Evolutionary conservation across 2,888 invertebrate genomes (phyloP).

Genomic region (Pollenia labialis): DNA sequence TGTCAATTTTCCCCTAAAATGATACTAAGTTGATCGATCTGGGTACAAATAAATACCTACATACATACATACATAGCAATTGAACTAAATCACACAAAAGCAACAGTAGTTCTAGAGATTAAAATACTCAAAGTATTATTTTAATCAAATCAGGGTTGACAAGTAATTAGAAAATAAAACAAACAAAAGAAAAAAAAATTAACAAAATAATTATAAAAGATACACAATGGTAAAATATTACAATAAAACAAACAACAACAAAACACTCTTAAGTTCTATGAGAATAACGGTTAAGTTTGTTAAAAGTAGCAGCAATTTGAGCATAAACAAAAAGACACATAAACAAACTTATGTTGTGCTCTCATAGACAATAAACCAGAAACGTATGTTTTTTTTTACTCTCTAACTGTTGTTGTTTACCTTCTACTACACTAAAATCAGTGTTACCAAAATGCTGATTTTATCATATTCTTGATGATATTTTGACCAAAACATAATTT

Average conservation of each 20-base stretch:
- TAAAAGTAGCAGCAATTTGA: slow-evolving; percentile 49
- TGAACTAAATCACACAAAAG: slow-evolving; percentile 11
- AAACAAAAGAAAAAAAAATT: not conserved
- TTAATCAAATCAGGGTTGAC: slow-evolving; percentile 50
- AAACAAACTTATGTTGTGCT: not conserved
- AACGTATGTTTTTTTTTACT: slow-evolving; percentile 50
- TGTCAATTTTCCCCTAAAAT: too few species aligned
- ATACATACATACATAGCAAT: not conserved
- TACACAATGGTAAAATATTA: not conserved
- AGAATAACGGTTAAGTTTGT: slow-evolving; percentile 17
- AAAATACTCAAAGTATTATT: slow-evolving; percentile 1
- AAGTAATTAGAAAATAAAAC: slow-evolving; percentile 39
- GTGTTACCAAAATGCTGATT: not conserved
- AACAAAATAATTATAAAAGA: not conserved
- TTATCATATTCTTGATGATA: too few species aligned
- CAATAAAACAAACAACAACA: slow-evolving; percentile 1
- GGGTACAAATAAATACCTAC: too few species aligned
- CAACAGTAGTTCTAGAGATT: slow-evolving; percentile 44
- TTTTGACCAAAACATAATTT: too few species aligned
- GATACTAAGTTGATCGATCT: too few species aligned
- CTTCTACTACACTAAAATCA: slow-evolving; percentile 53
- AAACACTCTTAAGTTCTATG: not conserved
- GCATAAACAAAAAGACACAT: slow-evolving; percentile 30
- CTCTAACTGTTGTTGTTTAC: slow-evolving; percentile 62
- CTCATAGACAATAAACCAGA: slow-evolving; percentile 29